Percentiles rank a stretch among this genome's conserved stretches.
phyloP scores from a whole-genome alignment of 2,113 vertebrate species.

The Echinops telfairi region DNA sequence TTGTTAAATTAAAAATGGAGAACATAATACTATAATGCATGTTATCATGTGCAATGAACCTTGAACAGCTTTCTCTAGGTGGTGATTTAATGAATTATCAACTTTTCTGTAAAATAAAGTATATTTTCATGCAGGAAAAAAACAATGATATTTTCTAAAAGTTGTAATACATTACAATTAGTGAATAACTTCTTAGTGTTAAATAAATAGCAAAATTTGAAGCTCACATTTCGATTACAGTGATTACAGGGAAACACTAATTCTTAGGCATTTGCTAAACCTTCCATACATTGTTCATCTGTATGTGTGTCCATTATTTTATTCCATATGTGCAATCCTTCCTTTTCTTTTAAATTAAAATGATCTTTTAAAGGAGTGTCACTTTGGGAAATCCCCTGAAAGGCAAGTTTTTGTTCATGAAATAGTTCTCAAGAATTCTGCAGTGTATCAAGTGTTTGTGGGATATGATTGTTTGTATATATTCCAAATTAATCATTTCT shows the following conservation, averaged over 20 bases:
- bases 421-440: neutral
- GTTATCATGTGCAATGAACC: neutral
- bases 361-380: neutral
- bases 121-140: too few species aligned
- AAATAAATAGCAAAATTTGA: too few species aligned
- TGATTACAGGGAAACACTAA: neutral
- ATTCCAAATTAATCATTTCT: neutral
- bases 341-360: conserved; percentile 2
- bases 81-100: neutral
- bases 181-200: too few species aligned
- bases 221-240: too few species aligned
- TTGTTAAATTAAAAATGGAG: neutral
- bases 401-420: conserved; percentile 6
- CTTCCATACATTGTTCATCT: neutral
- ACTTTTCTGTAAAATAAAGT: conserved; percentile 25
- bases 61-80: neutral
- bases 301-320: neutral
- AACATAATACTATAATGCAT: neutral
- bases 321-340: neutral
- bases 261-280: neutral
- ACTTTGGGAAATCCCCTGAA: neutral
- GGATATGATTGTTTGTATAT: neutral
- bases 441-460: neutral
- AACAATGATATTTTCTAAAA: too few species aligned
- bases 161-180: too few species aligned